A percentile compares a stretch with the other conserved stretches of the same genome.
phyloP scores from a whole-genome alignment of 2,113 vertebrate genomes.

The Neogale vison region DNA sequence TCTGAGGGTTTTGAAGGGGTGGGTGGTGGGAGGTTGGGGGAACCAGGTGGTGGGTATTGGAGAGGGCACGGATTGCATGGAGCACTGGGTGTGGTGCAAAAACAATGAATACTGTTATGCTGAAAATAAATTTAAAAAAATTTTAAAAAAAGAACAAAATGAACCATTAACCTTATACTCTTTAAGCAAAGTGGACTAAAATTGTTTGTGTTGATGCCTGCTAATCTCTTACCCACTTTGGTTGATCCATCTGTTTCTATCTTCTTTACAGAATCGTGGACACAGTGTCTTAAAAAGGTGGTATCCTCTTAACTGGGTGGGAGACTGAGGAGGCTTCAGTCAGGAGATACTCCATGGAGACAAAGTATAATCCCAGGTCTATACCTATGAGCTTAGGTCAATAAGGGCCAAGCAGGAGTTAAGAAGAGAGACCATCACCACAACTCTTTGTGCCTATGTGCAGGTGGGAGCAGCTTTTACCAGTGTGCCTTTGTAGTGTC shows the following conservation, averaged over 20 bases:
- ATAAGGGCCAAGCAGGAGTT: background rate
- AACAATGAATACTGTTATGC: no score
- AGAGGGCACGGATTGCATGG: no score
- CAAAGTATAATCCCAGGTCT: background rate
- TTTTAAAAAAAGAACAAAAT: no score
- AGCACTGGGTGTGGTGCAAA: no score
- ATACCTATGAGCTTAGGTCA: background rate
- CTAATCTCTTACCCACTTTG: background rate
- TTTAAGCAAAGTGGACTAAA: background rate
- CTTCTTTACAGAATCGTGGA: background rate
- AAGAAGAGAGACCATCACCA: background rate
- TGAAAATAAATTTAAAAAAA: no score
- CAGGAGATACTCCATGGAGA: background rate
- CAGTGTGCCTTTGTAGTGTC: background rate
- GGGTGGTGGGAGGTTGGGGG: no score
- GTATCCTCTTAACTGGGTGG: background rate
- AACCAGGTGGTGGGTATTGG: no score
- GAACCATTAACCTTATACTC: background rate
- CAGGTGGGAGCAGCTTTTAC: background rate
- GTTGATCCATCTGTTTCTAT: no score
- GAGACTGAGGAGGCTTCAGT: background rate
- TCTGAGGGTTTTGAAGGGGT: no score
- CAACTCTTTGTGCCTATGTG: background rate
- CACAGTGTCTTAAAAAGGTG: background rate
- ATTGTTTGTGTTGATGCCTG: background rate